Conservation (phyloP, 1,140 invertebrate species). For the Nautilus pompilius region DNA sequence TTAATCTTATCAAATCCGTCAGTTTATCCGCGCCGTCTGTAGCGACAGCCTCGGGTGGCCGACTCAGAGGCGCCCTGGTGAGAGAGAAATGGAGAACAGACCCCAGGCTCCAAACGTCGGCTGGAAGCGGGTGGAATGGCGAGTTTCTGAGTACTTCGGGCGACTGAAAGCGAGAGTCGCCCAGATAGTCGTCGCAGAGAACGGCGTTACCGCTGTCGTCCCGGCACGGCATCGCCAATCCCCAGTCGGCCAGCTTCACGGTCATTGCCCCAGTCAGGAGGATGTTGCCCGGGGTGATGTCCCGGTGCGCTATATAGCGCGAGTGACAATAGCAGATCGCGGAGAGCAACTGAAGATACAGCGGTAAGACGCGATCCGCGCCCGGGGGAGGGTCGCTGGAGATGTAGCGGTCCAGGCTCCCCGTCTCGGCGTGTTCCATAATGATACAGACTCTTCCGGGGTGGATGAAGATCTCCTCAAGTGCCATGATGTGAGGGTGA, state of each 20-base stretch:
- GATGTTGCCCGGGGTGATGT: conserved; percentile 32
- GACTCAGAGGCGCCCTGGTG: conserved; percentile 2
- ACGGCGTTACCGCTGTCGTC: conserved; percentile 9
- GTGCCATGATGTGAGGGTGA: conserved; percentile 18
- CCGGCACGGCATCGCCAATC: conserved; percentile 20
- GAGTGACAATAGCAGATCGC: conserved; percentile 27
- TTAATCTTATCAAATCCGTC: too few species aligned
- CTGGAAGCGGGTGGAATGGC: conserved; percentile 21
- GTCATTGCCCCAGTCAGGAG: conserved; percentile 15
- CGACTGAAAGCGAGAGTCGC: conserved; percentile 22
- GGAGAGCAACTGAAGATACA: conserved; percentile 19
- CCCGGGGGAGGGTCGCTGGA: conserved; percentile 4
- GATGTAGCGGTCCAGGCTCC: conserved; percentile 23
- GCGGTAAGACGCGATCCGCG: conserved; percentile 3
- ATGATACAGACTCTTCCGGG: conserved; percentile 19
- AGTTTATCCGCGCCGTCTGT: too few species aligned
- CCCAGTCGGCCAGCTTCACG: conserved; percentile 33
- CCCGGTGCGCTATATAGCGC: conserved; percentile 23
- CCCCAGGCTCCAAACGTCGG: conserved; percentile 32
- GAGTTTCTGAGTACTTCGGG: conserved; percentile 21
- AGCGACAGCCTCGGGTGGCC: too few species aligned
- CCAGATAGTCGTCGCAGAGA: conserved; percentile 26
- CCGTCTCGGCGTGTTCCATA: conserved; percentile 29
- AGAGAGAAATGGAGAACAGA: conserved; percentile 20
- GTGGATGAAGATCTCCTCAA: conserved; percentile 19